Evolutionary conservation across 2,888 invertebrate genomes (phyloP).

Genomic region (Thymelicus acteon): DNA sequence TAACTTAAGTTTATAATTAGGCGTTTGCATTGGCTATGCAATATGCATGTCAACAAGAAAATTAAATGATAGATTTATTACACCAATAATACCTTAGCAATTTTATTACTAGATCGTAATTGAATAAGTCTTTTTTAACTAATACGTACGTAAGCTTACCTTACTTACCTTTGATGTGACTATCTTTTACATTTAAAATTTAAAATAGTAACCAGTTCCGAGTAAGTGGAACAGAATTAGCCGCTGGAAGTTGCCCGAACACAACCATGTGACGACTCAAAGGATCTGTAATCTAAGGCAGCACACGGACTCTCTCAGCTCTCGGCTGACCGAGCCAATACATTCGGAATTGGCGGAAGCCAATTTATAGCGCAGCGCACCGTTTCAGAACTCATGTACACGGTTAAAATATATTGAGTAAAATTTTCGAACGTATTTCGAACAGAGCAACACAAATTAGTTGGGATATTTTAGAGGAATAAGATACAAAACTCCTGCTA

Average conservation of each 20-base stretch:
- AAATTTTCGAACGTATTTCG: constrained; percentile 19
- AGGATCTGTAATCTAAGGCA: constrained; percentile 13
- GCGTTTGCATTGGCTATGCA: too few species aligned
- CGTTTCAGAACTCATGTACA: constrained; percentile 13
- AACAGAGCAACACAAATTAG: too few species aligned
- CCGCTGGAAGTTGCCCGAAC: not conserved
- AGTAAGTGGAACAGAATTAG: constrained; percentile 23
- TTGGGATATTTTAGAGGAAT: too few species aligned
- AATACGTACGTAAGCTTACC: too few species aligned
- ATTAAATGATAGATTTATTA: too few species aligned
- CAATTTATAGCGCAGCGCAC: constrained; percentile 26
- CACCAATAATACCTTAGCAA: too few species aligned
- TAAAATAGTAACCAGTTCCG: not conserved
- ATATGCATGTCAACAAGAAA: too few species aligned
- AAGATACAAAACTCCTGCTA: too few species aligned
- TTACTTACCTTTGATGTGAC: not conserved
- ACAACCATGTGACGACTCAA: constrained; percentile 23
- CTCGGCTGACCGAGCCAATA: constrained; percentile 23
- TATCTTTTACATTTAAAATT: not conserved
- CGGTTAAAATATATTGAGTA: constrained; percentile 8
- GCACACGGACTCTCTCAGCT: not conserved
- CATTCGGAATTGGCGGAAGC: constrained; percentile 30
- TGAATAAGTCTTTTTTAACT: too few species aligned
- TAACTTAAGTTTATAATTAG: too few species aligned
- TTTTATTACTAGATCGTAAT: too few species aligned